These are phyloP conservation scores for Clarias gariepinus DNA, from an alignment of 2,113 vertebrate species.

Conservation along the genomic window DNA sequence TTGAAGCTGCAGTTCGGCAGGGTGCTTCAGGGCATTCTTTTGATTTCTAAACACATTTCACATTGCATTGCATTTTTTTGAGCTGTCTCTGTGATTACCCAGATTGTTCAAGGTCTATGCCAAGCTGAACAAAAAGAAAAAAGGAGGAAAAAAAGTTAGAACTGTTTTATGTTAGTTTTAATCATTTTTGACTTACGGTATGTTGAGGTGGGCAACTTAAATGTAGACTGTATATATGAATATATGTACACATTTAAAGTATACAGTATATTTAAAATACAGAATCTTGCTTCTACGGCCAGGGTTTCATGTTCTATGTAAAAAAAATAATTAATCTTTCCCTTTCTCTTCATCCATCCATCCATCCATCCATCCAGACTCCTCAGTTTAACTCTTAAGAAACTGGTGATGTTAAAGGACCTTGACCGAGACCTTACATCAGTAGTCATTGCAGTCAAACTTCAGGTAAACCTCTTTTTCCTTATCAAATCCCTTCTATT, in stretches of 20 bases:
- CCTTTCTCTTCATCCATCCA: not conserved
- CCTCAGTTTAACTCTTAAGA: slow-evolving; percentile 89
- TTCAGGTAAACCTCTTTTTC: slow-evolving; percentile 75
- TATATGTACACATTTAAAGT: not conserved
- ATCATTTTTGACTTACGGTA: not conserved
- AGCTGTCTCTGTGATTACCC: not conserved
- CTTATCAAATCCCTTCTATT: not conserved
- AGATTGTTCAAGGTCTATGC: not conserved
- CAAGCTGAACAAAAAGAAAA: not conserved
- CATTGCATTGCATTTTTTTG: not conserved
- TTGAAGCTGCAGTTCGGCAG: not conserved
- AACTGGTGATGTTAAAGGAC: slow-evolving; percentile 79
- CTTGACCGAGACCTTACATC: slow-evolving; percentile 90
- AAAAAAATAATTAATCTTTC: not conserved
- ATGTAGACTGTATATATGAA: not conserved
- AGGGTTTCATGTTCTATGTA: not conserved
- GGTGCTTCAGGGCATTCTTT: not conserved
- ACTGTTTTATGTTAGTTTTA: not conserved
- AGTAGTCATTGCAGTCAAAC: slow-evolving; percentile 90
- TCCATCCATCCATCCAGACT: slow-evolving; percentile 68
- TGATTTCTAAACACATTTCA: slow-evolving; percentile 26
- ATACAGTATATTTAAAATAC: not conserved
- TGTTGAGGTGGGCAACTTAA: not conserved
- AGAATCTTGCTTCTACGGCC: slow-evolving; percentile 17
- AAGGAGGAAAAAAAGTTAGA: not conserved